Evolutionary conservation across 2,888 invertebrate genomes (phyloP), one percentile per base, ranked within the genome.

Genomic region (Eupithecia abbreviata): DNA sequence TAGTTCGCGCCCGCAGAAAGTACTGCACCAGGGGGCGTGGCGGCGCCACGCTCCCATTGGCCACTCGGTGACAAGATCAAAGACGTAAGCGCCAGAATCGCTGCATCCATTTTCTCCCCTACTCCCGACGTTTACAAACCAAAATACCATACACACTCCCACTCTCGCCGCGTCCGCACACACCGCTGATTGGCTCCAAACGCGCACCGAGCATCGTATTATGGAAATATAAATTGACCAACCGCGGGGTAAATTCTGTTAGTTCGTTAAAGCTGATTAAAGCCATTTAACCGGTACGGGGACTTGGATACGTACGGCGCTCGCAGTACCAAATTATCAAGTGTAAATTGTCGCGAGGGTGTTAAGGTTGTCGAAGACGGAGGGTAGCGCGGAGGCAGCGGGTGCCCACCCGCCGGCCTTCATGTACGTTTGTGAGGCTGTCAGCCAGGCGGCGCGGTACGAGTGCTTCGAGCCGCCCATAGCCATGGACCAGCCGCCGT

Each of bases 401-500:
- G 94, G 93, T 88, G 86, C 90, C 89, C 92, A 88, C 90, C 91
- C 92, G 93, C 93, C 92, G 88, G 90, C 93, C 91, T 94, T 89
- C 90, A 95, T 95, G 94, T 95, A 91, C 93, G 93, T 94, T 89
- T 93, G 93, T 91, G 93, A 91, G 81, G 93, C 91, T 45, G 68
- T 41, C 49, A 73, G 73, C 81, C 83, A 55, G 87, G 79, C 87
- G 79, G 88, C 90, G 84, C 91, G 94, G 79, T 94, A 93, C 89
- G 93, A 94, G 85, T 93, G 93, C 89, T 93, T 91, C 89, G 94
- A 93, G 84, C 87, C 90, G 69, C 82, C 93, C 91, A 80, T 93
- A 92, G 80, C 93, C 92, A 91, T 98, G 97, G 97, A 97, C 91
- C 97, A 96, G 86, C 93, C 95, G 49, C 90, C 93, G 80, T 96